Conservation (phyloP, 2,797 vertebrate genomes). For the Salarias fasciatus region DNA sequence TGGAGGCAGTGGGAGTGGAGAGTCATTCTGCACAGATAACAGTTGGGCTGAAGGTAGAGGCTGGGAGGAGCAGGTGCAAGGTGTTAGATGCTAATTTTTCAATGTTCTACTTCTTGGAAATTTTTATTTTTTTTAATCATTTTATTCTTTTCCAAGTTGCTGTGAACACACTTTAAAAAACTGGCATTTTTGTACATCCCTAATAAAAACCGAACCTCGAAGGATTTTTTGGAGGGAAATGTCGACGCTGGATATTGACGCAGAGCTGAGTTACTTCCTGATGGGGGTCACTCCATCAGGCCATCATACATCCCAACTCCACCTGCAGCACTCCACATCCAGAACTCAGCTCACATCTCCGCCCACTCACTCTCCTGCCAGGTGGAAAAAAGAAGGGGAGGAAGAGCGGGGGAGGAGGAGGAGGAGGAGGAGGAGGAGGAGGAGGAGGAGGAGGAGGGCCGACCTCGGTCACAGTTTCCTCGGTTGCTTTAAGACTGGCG, state of each 20-base stretch:
- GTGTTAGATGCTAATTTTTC: neutral
- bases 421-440: too few relatives aligned
- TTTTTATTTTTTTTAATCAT: too few relatives aligned
- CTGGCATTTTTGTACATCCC: too few relatives aligned
- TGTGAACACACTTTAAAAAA: too few relatives aligned
- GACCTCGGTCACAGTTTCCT: slow-evolving; percentile 52
- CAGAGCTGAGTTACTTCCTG: neutral
- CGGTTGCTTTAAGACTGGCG: slow-evolving; percentile 43
- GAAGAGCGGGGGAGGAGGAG: too few relatives aligned
- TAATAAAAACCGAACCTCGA: too few relatives aligned
- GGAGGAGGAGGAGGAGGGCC: neutral
- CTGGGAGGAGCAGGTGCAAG: slow-evolving; percentile 8
- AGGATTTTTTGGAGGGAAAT: neutral
- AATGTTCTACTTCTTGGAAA: neutral
- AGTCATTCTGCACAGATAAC: slow-evolving; percentile 2
- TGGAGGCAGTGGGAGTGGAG: slow-evolving; percentile 16
- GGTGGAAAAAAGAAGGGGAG: slow-evolving; percentile 2
- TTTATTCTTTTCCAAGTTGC: too few relatives aligned
- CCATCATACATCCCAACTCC: neutral
- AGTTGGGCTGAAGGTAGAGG: neutral
- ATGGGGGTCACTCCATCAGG: slow-evolving; percentile 5
- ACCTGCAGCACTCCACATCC: slow-evolving; percentile 25
- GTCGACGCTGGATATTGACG: neutral
- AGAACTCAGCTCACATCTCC: slow-evolving; percentile 4
- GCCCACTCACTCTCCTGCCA: slow-evolving; percentile 16